phyloP scores from a whole-genome alignment of 2,797 vertebrate species.

The Avahi laniger region DNA sequence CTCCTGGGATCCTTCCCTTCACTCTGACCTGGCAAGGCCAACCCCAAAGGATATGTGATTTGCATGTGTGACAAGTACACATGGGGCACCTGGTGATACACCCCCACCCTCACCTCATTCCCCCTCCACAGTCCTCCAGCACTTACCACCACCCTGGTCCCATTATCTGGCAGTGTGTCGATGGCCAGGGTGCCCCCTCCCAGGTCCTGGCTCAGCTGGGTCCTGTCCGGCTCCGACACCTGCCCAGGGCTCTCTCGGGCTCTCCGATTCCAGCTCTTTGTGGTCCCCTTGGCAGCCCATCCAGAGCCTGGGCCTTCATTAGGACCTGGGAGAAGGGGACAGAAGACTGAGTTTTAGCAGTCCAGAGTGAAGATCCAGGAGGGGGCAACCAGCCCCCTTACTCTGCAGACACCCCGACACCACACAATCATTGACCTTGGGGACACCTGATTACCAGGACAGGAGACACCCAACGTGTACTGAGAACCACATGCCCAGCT shows the following conservation, averaged over 20 bases:
- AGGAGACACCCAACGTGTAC: neutral
- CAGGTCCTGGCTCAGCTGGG: constrained; percentile 86
- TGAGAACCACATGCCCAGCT: neutral
- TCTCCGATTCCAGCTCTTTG: constrained; percentile 33
- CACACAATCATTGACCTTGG: neutral
- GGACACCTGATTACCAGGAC: neutral
- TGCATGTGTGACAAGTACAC: neutral
- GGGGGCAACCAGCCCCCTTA: neutral
- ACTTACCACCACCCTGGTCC: constrained; percentile 91
- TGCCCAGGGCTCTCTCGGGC: constrained; percentile 38
- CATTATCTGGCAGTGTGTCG: constrained; percentile 88
- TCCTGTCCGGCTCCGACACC: constrained; percentile 68
- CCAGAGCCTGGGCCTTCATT: neutral
- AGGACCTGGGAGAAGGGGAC: constrained; percentile 64
- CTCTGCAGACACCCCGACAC: neutral
- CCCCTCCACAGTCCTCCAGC: fast-evolving
- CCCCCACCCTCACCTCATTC: neutral
- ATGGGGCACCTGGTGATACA: neutral
- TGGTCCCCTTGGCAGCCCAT: neutral
- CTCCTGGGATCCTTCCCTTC: neutral
- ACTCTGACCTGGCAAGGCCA: neutral
- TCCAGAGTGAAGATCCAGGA: neutral
- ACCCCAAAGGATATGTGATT: neutral
- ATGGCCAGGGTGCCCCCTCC: constrained; percentile 87
- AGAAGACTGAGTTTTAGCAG: neutral